A percentile compares a stretch with the other conserved stretches of the same genome.
phyloP scores from a whole-genome alignment of 2,888 invertebrate species.

The Cantharis rufa region DNA sequence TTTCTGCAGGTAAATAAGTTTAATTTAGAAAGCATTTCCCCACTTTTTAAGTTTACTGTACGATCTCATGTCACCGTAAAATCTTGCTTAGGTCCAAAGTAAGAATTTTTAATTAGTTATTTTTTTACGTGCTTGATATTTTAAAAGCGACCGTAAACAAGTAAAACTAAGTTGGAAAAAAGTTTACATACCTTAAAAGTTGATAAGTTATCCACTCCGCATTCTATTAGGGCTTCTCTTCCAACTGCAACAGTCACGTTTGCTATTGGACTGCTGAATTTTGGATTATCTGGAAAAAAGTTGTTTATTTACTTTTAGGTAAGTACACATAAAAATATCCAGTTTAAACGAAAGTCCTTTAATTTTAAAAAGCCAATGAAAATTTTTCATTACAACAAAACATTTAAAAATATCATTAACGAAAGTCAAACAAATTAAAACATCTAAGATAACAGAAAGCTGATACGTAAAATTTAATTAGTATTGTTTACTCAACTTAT shows the following conservation, averaged over 20 bases:
- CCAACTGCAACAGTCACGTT: slow-evolving; percentile 85
- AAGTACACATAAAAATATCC: background rate
- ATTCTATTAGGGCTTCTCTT: slow-evolving; percentile 79
- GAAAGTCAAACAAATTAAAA: no score
- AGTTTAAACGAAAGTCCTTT: background rate
- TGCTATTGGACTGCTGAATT: slow-evolving; percentile 78
- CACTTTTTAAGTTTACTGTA: slow-evolving; percentile 45
- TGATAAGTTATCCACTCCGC: slow-evolving; percentile 80
- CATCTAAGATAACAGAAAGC: no score
- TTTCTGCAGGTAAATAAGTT: slow-evolving; percentile 47
- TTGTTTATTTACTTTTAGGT: background rate
- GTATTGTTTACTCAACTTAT: no score
- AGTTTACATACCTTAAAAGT: slow-evolving; percentile 72
- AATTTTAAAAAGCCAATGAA: background rate
- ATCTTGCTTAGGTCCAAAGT: slow-evolving; percentile 5
- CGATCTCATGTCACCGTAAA: slow-evolving; percentile 41
- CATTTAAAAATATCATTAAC: no score
- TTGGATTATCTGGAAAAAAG: slow-evolving; percentile 69
- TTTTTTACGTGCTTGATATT: background rate
- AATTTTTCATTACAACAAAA: background rate
- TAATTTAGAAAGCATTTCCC: slow-evolving; percentile 47
- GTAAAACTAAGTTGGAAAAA: background rate
- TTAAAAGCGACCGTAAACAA: slow-evolving; percentile 2
- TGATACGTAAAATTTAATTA: no score
- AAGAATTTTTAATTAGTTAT: slow-evolving; percentile 24